A percentile compares a stretch with the other conserved stretches of the same genome.
Conservation (phyloP, 2,888 invertebrate genomes). For the Branchipolynoe longqiensis region DNA sequence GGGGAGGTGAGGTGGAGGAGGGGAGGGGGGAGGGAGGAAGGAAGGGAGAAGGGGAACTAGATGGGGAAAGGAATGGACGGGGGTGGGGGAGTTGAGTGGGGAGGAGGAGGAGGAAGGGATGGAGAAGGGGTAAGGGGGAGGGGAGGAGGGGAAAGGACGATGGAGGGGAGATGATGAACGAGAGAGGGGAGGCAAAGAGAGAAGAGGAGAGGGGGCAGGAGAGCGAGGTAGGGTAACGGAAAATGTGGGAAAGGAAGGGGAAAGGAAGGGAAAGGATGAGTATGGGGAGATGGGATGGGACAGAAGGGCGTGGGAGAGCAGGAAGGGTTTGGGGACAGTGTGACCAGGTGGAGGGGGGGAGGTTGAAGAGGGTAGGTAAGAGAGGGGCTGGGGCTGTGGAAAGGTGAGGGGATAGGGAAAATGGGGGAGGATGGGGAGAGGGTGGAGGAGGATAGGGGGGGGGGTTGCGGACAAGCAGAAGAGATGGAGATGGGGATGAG, state of each 20-base stretch:
- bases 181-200: neutral
- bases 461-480: neutral
- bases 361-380: neutral
- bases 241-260: too few species aligned
- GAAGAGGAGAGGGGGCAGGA: neutral
- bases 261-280: too few species aligned
- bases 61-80: too few species aligned
- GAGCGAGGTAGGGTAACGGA: too few species aligned
- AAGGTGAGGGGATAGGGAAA: neutral
- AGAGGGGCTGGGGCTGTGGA: neutral
- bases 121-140: neutral
- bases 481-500: neutral
- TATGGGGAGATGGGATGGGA: too few species aligned
- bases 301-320: neutral
- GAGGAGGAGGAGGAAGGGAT: neutral
- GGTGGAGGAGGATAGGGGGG: neutral
- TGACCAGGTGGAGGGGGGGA: neutral
- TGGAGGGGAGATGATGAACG: neutral
- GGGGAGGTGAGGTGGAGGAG: too few species aligned
- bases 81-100: neutral
- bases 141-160: neutral
- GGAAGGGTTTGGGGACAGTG: too few species aligned
- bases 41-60: slow-evolving; percentile 6
- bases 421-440: neutral
- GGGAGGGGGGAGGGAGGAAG: too few species aligned